Percentiles rank a stretch among this genome's conserved stretches.
These are phyloP conservation scores for Cylas formicarius DNA, from an alignment of 1,140 invertebrate species.

Conservation along the genomic window DNA sequence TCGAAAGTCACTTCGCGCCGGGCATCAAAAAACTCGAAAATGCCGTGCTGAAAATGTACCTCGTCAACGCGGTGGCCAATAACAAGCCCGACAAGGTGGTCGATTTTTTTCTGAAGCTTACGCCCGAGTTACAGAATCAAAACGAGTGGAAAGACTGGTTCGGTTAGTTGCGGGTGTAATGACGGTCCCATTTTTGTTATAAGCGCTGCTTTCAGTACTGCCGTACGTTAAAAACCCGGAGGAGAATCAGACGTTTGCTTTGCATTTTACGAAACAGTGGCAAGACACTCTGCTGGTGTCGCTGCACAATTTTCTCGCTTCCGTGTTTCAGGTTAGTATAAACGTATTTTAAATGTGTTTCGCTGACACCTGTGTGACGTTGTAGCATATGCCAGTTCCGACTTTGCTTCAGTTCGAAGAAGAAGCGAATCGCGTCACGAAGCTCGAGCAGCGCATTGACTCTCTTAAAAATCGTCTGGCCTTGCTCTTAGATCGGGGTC, in stretches of 20 bases:
- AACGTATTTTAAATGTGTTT: constrained; percentile 8
- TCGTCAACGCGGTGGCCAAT: constrained; percentile 76
- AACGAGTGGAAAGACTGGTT: constrained; percentile 97
- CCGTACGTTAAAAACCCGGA: constrained; percentile 88
- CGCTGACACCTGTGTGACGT: constrained; percentile 14
- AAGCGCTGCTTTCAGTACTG: constrained; percentile 59
- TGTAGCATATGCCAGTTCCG: constrained; percentile 72
- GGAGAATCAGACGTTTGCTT: constrained; percentile 77
- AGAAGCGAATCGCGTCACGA: constrained; percentile 69
- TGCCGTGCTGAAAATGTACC: constrained; percentile 80
- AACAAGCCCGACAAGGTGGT: constrained; percentile 77
- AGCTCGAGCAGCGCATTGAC: constrained; percentile 78
- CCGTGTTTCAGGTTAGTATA: constrained; percentile 66
- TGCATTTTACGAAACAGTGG: constrained; percentile 90
- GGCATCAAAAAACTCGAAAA: constrained; percentile 83
- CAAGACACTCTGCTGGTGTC: constrained; percentile 92
- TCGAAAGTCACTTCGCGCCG: constrained; percentile 74
- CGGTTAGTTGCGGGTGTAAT: constrained; percentile 56
- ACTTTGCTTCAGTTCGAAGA: constrained; percentile 78
- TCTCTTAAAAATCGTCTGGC: constrained; percentile 53
- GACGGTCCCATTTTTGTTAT: constrained; percentile 7
- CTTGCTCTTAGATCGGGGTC: constrained; percentile 40
- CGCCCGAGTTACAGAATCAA: constrained; percentile 78
- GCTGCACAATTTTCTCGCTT: constrained; percentile 87
- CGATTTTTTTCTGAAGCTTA: constrained; percentile 87